phyloP scores from a whole-genome alignment of 2,113 vertebrate genomes.

The Athene noctua region DNA sequence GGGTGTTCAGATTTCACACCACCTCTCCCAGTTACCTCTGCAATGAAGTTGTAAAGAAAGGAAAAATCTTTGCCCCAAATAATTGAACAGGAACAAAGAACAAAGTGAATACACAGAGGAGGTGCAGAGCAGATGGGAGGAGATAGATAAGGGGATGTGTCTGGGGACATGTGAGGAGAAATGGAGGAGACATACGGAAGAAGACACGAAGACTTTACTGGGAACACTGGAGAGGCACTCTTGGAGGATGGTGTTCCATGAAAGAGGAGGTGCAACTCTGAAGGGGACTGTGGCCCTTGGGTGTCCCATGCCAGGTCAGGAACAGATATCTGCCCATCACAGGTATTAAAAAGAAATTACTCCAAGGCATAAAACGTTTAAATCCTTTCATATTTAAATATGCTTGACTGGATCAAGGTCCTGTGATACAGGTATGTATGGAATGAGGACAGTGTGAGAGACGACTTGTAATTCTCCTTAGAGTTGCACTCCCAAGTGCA shows the following conservation, averaged over 20 bases:
- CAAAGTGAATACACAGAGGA: not conserved
- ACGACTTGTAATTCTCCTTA: too few relatives aligned
- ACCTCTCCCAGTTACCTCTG: not conserved
- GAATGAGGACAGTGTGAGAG: not conserved
- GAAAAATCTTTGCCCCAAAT: not conserved
- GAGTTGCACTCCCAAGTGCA: too few relatives aligned
- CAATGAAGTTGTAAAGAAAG: not conserved
- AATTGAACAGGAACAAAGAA: not conserved
- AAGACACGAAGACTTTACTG: not conserved
- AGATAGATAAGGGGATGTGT: not conserved
- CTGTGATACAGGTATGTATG: not conserved
- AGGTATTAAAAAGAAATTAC: not conserved
- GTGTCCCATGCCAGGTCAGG: not conserved
- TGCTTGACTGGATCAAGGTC: not conserved
- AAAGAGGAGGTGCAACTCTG: not conserved
- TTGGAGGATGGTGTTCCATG: not conserved
- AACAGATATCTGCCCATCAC: not conserved
- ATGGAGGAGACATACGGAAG: fast-evolving
- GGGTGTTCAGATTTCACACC: not conserved
- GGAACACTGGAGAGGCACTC: too few relatives aligned
- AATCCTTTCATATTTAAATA: not conserved
- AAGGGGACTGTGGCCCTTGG: too few relatives aligned
- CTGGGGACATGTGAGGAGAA: not conserved
- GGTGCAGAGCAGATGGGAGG: not conserved
- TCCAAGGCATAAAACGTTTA: not conserved